phyloP scores from a whole-genome alignment of 2,888 invertebrate genomes.

The Cactoblastis cactorum region DNA sequence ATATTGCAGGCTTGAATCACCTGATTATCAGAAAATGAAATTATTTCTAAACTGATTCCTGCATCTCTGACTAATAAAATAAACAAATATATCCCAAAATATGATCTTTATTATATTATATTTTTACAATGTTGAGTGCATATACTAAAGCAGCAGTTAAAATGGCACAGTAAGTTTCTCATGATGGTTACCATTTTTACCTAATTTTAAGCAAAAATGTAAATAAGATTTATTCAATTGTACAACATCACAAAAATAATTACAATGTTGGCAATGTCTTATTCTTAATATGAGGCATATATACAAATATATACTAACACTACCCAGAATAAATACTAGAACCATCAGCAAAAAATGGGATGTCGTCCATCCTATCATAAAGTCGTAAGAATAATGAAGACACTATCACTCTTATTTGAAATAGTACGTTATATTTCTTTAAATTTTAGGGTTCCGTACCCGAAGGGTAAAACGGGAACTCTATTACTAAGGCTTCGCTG shows the following conservation, averaged over 20 bases:
- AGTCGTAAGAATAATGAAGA: too few species aligned
- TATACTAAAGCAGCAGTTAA: conserved; percentile 7
- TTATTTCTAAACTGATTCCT: neutral
- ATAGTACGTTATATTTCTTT: too few species aligned
- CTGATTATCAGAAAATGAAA: neutral
- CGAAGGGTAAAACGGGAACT: too few species aligned
- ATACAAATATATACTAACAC: neutral
- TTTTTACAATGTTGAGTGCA: conserved; percentile 9
- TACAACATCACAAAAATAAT: conserved; percentile 7
- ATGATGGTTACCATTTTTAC: neutral
- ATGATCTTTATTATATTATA: conserved; percentile 7
- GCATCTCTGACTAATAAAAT: neutral
- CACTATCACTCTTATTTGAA: too few species aligned
- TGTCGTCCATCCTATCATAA: too few species aligned
- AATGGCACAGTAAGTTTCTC: conserved; percentile 10
- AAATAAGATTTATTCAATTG: neutral
- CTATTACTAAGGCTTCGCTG: too few species aligned
- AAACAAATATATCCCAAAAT: conserved; percentile 7
- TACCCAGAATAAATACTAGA: neutral
- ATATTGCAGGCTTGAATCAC: too few species aligned
- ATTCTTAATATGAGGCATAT: neutral
- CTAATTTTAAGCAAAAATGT: conserved; percentile 4
- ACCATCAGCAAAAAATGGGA: neutral
- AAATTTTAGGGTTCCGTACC: too few species aligned
- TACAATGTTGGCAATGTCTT: conserved; percentile 5